A percentile compares a stretch with the other conserved stretches of the same genome.
These are phyloP conservation scores for Allobates femoralis DNA, from an alignment of 2,797 vertebrate genomes.

Conservation along the genomic window DNA sequence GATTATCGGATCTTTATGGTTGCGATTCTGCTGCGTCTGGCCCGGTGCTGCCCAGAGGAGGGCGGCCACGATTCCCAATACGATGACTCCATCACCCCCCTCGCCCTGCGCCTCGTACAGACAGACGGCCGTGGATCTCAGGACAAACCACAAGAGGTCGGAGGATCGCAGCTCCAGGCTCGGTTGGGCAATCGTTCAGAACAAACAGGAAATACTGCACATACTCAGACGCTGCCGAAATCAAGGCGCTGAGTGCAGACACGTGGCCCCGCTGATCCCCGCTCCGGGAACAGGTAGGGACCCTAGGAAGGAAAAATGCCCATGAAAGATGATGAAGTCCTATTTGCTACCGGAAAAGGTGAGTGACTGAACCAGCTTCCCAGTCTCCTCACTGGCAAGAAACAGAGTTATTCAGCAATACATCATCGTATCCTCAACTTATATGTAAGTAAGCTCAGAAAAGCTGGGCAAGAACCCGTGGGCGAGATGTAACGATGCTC, in stretches of 20 bases:
- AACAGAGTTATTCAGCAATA: too few relatives aligned
- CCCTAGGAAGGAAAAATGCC: not conserved
- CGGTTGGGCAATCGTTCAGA: conserved; percentile 26
- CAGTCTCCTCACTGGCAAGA: not conserved
- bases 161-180: conserved; percentile 20
- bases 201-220: conserved; percentile 55
- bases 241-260: not conserved
- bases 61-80: not conserved
- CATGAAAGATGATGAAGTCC: not conserved
- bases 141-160: conserved; percentile 21
- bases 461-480: not conserved
- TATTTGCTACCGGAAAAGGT: not conserved
- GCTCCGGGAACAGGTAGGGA: not conserved
- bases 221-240: conserved; percentile 39
- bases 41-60: not conserved
- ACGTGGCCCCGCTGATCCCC: not conserved
- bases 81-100: not conserved
- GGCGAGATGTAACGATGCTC: not conserved
- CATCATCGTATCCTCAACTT: too few relatives aligned
- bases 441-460: not conserved
- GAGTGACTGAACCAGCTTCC: not conserved
- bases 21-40: not conserved
- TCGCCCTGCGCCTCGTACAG: not conserved
- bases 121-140: not conserved
- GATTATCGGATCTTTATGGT: not conserved